Conservation (phyloP, 2,113 vertebrate species). For the Zosterops lateralis region DNA sequence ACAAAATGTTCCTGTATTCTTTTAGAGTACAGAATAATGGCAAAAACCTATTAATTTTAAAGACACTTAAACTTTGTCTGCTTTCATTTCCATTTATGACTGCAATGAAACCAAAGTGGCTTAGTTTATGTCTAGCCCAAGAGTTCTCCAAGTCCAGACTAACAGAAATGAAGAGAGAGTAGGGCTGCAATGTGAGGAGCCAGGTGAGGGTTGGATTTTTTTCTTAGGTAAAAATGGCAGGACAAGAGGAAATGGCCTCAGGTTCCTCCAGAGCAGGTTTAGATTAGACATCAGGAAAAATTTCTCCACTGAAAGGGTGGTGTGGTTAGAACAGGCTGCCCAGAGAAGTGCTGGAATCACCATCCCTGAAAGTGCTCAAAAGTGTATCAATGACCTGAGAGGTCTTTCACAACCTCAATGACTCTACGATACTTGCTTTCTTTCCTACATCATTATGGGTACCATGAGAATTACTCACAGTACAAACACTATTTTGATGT, state of each 20-base stretch:
- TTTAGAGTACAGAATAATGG: not conserved
- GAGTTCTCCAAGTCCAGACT: not conserved
- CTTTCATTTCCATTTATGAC: not conserved
- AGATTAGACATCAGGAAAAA: not conserved
- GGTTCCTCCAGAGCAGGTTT: not conserved
- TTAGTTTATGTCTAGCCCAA: not conserved
- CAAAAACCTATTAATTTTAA: not conserved
- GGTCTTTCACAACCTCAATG: not conserved
- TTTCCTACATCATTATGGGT: not conserved
- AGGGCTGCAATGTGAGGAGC: not conserved
- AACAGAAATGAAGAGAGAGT: not conserved
- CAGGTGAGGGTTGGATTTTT: accelerated
- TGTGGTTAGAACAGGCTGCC: too few relatives aligned
- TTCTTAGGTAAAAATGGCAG: not conserved
- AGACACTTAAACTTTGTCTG: not conserved
- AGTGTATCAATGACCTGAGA: not conserved
- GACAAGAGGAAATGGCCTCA: not conserved
- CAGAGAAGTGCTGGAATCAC: not conserved
- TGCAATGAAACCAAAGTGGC: not conserved
- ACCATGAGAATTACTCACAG: not conserved
- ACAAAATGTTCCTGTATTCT: not conserved
- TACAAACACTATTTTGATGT: not conserved
- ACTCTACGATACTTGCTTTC: not conserved
- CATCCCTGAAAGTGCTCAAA: not conserved
- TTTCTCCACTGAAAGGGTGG: not conserved